Evolutionary conservation across 2,888 invertebrate genomes (phyloP).

Genomic region (Orchesella flavescens): DNA sequence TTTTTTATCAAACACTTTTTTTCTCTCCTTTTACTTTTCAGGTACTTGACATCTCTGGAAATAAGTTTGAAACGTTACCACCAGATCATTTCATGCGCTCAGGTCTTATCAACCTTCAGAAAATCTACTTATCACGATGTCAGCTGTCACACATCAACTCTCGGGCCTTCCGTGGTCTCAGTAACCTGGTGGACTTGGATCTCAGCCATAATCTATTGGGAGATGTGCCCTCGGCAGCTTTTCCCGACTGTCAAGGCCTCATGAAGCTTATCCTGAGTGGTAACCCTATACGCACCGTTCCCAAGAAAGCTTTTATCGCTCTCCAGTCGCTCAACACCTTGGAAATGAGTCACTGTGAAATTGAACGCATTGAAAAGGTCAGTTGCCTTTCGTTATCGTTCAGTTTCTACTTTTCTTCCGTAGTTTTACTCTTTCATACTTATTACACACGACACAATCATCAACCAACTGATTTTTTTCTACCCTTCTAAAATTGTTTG

Average conservation of each 20-base stretch:
- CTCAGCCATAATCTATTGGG: slow-evolving; percentile 87
- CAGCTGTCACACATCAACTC: slow-evolving; percentile 85
- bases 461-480: background rate
- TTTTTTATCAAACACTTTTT: slow-evolving; percentile 42
- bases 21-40: slow-evolving; percentile 75
- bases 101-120: slow-evolving; percentile 88
- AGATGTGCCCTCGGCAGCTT: slow-evolving; percentile 85
- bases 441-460: no score
- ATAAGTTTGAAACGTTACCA: slow-evolving; percentile 85
- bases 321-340: slow-evolving; percentile 85
- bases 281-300: slow-evolving; percentile 86
- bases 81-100: slow-evolving; percentile 86
- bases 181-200: slow-evolving; percentile 91
- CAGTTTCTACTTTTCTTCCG: background rate
- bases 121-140: slow-evolving; percentile 87
- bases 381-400: slow-evolving; percentile 25
- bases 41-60: slow-evolving; percentile 89
- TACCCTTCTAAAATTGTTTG: background rate
- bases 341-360: slow-evolving; percentile 87
- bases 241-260: slow-evolving; percentile 84
- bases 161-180: slow-evolving; percentile 86
- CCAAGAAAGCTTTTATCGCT: slow-evolving; percentile 83
- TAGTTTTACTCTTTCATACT: background rate
- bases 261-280: slow-evolving; percentile 87
- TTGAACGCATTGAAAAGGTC: slow-evolving; percentile 83